Conservation (phyloP, 2,888 invertebrate species). For the Leucoma salicis region DNA sequence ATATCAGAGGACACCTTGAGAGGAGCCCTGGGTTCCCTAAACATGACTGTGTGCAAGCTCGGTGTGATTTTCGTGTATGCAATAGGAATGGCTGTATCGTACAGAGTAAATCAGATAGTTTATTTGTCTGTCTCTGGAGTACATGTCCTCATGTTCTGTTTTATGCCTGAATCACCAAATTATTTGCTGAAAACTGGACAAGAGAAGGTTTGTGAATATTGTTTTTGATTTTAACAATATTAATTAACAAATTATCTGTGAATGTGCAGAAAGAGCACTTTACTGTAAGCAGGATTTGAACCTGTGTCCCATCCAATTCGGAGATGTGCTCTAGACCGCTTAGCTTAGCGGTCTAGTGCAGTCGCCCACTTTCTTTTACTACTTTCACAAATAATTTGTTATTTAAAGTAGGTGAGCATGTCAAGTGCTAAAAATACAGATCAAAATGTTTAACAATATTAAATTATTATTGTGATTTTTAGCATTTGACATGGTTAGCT, state of each 20-base stretch:
- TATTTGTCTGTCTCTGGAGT: conserved; percentile 45
- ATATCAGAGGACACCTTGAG: conserved; percentile 56
- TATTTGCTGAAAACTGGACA: conserved; percentile 55
- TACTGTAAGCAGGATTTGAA: too few relatives aligned
- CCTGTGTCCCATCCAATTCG: neutral
- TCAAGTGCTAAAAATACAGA: too few relatives aligned
- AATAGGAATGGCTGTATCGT: conserved; percentile 49
- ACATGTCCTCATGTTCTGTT: conserved; percentile 50
- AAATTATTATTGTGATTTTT: too few relatives aligned
- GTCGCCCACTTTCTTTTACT: too few relatives aligned
- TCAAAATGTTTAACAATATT: too few relatives aligned
- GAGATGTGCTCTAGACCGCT: too few relatives aligned
- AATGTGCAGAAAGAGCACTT: too few relatives aligned
- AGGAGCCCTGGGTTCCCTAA: conserved; percentile 56
- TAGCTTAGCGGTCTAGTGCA: too few relatives aligned
- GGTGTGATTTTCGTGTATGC: conserved; percentile 65
- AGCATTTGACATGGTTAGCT: too few relatives aligned
- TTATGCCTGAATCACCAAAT: conserved; percentile 69
- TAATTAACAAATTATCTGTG: too few relatives aligned
- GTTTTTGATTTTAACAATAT: neutral
- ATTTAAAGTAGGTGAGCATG: too few relatives aligned
- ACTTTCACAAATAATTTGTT: too few relatives aligned
- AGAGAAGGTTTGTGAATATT: conserved; percentile 47
- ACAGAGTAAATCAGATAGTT: conserved; percentile 48
- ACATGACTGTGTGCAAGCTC: conserved; percentile 62